A percentile compares a stretch with the other conserved stretches of the same genome.
phyloP scores from a whole-genome alignment of 1,140 invertebrate genomes.

The Eubasilissa regina region DNA sequence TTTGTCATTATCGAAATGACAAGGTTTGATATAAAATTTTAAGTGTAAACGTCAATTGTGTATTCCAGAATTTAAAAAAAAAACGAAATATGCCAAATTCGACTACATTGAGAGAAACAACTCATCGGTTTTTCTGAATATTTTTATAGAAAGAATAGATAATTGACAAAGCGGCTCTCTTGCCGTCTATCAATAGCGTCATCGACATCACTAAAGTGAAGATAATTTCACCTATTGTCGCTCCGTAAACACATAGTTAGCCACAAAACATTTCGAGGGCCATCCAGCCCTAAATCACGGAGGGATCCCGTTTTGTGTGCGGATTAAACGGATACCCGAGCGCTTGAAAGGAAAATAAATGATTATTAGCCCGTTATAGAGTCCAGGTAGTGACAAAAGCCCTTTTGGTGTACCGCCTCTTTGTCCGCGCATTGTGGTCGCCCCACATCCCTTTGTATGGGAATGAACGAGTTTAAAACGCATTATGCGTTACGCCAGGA shows the following conservation, averaged over 20 bases:
- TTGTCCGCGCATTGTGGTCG: slow-evolving; percentile 55
- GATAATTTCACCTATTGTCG: slow-evolving; percentile 24
- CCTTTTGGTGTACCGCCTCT: slow-evolving; percentile 53
- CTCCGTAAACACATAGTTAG: slow-evolving; percentile 8
- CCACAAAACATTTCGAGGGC: neutral
- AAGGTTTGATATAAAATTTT: too few species aligned
- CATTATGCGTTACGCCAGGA: slow-evolving; percentile 37
- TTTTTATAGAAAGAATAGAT: too few species aligned
- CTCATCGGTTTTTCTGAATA: too few species aligned
- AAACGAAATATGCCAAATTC: too few species aligned
- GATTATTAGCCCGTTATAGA: slow-evolving; percentile 58
- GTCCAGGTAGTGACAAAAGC: slow-evolving; percentile 50
- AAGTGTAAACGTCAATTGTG: too few species aligned
- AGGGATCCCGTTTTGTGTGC: slow-evolving; percentile 46
- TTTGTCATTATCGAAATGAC: too few species aligned
- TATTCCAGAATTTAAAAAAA: too few species aligned
- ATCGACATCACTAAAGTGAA: slow-evolving; percentile 4
- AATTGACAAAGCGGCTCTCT: too few species aligned
- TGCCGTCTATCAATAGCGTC: neutral
- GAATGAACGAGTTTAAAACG: slow-evolving; percentile 55
- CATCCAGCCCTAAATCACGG: slow-evolving; percentile 7
- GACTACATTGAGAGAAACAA: too few species aligned
- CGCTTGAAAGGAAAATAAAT: slow-evolving; percentile 47
- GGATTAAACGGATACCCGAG: slow-evolving; percentile 58
- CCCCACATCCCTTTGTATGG: slow-evolving; percentile 51